These are phyloP conservation scores for Synaphobranchus kaupii DNA, from an alignment of 2,797 vertebrate species.

Conservation along the genomic window DNA sequence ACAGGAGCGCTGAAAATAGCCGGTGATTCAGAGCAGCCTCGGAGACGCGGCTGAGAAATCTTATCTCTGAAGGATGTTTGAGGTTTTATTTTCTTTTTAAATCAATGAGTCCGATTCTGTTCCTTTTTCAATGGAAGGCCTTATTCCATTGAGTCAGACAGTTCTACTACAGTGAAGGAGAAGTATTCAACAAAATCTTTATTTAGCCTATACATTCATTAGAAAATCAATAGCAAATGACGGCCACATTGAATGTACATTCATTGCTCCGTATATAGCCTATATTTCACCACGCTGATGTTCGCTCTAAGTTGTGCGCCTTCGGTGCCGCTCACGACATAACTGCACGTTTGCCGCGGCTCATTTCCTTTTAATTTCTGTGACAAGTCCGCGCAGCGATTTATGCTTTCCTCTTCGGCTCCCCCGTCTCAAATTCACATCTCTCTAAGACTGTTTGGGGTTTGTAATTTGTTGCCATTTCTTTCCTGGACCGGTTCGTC, in stretches of 20 bases:
- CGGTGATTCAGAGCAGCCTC: background rate
- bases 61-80: background rate
- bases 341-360: background rate
- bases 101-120: background rate
- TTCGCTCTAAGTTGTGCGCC: background rate
- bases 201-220: background rate
- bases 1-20: conserved; percentile 14
- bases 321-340: background rate
- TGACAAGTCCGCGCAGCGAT: background rate
- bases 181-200: background rate
- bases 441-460: background rate
- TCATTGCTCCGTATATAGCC: background rate
- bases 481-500: background rate
- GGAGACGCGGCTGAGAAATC: background rate
- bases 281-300: background rate
- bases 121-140: background rate
- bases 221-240: background rate
- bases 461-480: background rate
- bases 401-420: background rate
- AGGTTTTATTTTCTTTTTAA: background rate
- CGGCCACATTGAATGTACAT: background rate
- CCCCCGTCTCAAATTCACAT: background rate
- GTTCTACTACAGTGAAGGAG: background rate
- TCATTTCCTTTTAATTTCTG: background rate
- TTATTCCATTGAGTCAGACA: background rate